A percentile compares a stretch with the other conserved stretches of the same genome.
phyloP scores from a whole-genome alignment of 2,113 vertebrate species.

The Corydoras sp. region DNA sequence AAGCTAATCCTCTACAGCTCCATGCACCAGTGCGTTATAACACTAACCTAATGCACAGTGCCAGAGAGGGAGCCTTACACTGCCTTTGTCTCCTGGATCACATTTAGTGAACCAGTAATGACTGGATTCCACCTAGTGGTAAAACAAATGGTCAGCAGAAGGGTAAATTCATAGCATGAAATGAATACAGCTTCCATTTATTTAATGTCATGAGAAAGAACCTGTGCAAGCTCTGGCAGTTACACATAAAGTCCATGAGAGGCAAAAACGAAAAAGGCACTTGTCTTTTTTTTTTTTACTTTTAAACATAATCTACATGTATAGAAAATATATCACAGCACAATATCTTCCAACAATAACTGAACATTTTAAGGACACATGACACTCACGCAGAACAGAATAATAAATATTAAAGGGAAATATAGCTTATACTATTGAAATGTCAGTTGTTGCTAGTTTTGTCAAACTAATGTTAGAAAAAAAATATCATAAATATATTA shows the following conservation, averaged over 20 bases:
- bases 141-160: not conserved
- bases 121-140: conserved; percentile 34
- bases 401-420: conserved; percentile 39
- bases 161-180: too few relatives aligned
- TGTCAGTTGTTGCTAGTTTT: conserved; percentile 13
- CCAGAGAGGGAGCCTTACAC: conserved; percentile 8
- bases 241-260: conserved; percentile 11
- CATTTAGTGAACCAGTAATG: not conserved
- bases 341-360: too few relatives aligned
- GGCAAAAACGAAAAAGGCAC: conserved; percentile 38
- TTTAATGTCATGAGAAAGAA: conserved; percentile 13
- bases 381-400: conserved; percentile 20
- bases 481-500: conserved; percentile 42
- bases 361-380: too few relatives aligned
- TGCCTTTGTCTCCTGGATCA: not conserved
- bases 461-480: conserved; percentile 40
- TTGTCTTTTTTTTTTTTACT: conserved; percentile 32
- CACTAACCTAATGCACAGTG: not conserved
- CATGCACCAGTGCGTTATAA: conserved; percentile 11
- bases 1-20: conserved; percentile 20
- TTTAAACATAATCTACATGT: too few relatives aligned
- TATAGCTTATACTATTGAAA: conserved; percentile 17
- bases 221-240: conserved; percentile 12
- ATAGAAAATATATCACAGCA: too few relatives aligned
- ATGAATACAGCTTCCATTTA: conserved; percentile 9